Base-by-base conservation (phyloP, 2,888 invertebrate genomes). In the Fissipunctia ypsillon region DNA sequence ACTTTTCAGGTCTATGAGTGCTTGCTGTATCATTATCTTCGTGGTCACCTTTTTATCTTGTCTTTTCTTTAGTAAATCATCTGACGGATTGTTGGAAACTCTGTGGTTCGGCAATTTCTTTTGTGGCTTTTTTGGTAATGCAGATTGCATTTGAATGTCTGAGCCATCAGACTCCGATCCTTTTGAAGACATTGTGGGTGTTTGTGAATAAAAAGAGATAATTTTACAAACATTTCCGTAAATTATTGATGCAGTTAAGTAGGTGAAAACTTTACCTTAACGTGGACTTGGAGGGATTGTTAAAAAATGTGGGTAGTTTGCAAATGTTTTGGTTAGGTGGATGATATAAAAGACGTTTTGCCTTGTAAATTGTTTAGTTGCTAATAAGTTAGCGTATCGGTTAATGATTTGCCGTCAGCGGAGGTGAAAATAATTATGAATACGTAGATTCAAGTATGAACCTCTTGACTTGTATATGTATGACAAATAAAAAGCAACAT, bases 21-120 rank as follows among this genome's bases (percentile, higher is more conserved):
- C 94, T 67, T 94, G 86, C 3, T 88, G 83, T 0, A 96, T 89
- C 96, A 96, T 96, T 0, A 85, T 74, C 78, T 94, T 95, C 0
- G 94, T 95, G 0, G 90, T 89, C 0, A 90, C 9, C 65, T 94
- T 95, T 73, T 92, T 95, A 10, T 85, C 85, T 19, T 25, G 12
- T 16, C 69, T 71, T 52, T 82, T 72, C 10, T 66, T 73, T 0
- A 65, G 60, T 22, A 83, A 14, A 12, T 63, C 56, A 75, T 38
- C 28, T 41, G 83, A 57, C 41, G 80, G 80, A 43, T 79, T 80
- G 4, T n/a, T n/a, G n/a, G n/a, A n/a, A n/a, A n/a, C n/a, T n/a
- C n/a, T n/a, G n/a, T n/a, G n/a, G n/a, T 14, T 70, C 0, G 84
- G 83, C 38, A 78, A 71, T 19, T 90, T 90, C 43, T 88, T 88